Evolutionary conservation across 2,888 invertebrate genomes (phyloP).

Genomic region (Noctua comes): DNA sequence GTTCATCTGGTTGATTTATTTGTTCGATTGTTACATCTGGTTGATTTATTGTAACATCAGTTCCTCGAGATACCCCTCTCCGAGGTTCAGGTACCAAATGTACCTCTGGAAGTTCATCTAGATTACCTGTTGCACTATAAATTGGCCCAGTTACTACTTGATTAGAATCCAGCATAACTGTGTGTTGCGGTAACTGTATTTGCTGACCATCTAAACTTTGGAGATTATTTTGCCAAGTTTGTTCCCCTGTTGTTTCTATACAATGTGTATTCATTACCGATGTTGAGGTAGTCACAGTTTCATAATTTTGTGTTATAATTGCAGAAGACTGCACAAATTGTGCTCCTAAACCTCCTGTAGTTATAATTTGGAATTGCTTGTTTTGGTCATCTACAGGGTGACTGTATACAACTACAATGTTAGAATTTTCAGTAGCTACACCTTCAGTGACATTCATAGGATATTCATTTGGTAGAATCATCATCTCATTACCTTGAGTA

Average conservation of each 20-base stretch:
- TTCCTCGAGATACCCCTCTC: conserved; percentile 56
- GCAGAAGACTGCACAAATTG: conserved; percentile 85
- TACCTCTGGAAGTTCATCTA: conserved; percentile 74
- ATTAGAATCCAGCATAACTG: conserved; percentile 62
- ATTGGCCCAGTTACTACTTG: conserved; percentile 59
- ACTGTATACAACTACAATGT: conserved; percentile 92
- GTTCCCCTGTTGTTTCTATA: conserved; percentile 76
- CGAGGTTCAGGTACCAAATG: conserved; percentile 63
- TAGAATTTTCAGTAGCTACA: conserved; percentile 88
- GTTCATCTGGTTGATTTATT: conserved; percentile 39
- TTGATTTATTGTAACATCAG: conserved; percentile 44
- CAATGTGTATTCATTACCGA: conserved; percentile 86
- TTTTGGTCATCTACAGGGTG: conserved; percentile 90
- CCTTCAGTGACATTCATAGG: conserved; percentile 89
- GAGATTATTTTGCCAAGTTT: conserved; percentile 78
- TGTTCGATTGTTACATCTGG: conserved; percentile 47
- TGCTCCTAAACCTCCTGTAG: conserved; percentile 80
- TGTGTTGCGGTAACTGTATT: conserved; percentile 65
- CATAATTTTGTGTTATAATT: conserved; percentile 85
- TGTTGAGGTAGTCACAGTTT: conserved; percentile 84
- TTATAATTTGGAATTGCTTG: conserved; percentile 89
- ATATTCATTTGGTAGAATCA: conserved; percentile 91
- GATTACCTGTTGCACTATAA: conserved; percentile 60
- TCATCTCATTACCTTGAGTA: conserved; percentile 91
- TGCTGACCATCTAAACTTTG: conserved; percentile 70